These are phyloP conservation scores for Daboia siamensis DNA, from an alignment of 2,113 vertebrate genomes.

Conservation along the genomic window DNA sequence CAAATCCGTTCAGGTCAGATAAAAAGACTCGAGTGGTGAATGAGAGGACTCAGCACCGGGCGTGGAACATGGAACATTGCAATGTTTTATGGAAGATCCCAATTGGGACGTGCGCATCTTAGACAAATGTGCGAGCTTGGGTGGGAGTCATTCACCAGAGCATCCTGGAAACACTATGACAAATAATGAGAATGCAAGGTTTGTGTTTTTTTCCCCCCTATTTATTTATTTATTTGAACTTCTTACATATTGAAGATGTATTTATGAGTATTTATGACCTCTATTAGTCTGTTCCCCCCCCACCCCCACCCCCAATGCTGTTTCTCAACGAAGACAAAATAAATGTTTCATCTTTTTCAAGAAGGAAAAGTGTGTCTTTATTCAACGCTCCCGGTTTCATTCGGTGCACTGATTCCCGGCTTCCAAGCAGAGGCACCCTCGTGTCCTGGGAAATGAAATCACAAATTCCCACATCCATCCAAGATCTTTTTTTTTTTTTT, in stretches of 20 bases:
- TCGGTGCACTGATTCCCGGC: background rate
- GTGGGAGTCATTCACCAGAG: too few species aligned
- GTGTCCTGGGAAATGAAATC: background rate
- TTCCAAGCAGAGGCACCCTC: background rate
- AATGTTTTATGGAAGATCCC: too few species aligned
- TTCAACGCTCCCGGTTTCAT: background rate
- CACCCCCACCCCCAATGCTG: constrained; percentile 19
- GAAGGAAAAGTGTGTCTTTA: background rate
- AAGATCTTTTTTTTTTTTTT: background rate
- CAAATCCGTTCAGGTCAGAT: too few species aligned
- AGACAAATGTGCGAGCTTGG: too few species aligned
- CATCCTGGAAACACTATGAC: background rate
- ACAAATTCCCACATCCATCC: background rate
- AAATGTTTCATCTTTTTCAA: constrained; percentile 57
- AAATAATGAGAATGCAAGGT: constrained; percentile 50
- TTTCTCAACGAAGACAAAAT: constrained; percentile 61
- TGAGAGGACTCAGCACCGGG: too few species aligned
- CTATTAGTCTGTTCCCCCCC: constrained; percentile 38
- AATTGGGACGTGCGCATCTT: too few species aligned
- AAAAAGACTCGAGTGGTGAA: too few species aligned
- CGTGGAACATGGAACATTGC: too few species aligned
- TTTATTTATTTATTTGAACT: constrained; percentile 86
- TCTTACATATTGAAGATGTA: constrained; percentile 68
- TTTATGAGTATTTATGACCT: constrained; percentile 90
- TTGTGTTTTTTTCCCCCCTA: constrained; percentile 68